Evolutionary conservation across 2,888 invertebrate species (phyloP).

Genomic region (Apamea monoglypha): DNA sequence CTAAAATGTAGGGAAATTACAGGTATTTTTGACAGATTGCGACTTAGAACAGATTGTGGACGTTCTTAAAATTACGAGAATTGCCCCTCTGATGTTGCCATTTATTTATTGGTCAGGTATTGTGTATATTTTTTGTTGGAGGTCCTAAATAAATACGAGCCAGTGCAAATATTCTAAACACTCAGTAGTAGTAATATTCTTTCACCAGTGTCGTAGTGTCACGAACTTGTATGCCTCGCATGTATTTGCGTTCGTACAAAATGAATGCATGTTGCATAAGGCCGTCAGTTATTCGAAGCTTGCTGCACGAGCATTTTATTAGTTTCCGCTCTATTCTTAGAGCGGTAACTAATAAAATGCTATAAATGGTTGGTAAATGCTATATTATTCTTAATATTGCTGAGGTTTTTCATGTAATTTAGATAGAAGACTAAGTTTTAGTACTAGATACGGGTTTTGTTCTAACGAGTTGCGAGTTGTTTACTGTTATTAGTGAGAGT

Average conservation of each 20-base stretch:
- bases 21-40: too few relatives aligned
- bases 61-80: too few relatives aligned
- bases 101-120: background rate
- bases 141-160: background rate
- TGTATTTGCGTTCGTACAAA: constrained; percentile 36
- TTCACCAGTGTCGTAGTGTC: constrained; percentile 4
- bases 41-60: too few relatives aligned
- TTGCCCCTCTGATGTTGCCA: background rate
- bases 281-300: constrained; percentile 22
- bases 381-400: too few relatives aligned
- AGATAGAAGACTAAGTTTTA: background rate
- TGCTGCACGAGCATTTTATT: constrained; percentile 45
- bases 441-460: background rate
- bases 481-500: background rate
- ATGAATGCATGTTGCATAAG: constrained; percentile 47
- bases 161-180: background rate
- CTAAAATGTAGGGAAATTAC: too few relatives aligned
- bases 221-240: constrained; percentile 14
- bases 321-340: constrained; percentile 41
- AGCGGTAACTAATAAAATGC: too few relatives aligned
- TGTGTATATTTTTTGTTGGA: background rate
- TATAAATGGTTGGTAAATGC: too few relatives aligned
- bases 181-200: constrained; percentile 13
- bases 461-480: background rate
- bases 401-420: constrained; percentile 23